These are phyloP conservation scores for Calameuta filiformis DNA, from an alignment of 2,888 invertebrate species.

Conservation along the genomic window DNA sequence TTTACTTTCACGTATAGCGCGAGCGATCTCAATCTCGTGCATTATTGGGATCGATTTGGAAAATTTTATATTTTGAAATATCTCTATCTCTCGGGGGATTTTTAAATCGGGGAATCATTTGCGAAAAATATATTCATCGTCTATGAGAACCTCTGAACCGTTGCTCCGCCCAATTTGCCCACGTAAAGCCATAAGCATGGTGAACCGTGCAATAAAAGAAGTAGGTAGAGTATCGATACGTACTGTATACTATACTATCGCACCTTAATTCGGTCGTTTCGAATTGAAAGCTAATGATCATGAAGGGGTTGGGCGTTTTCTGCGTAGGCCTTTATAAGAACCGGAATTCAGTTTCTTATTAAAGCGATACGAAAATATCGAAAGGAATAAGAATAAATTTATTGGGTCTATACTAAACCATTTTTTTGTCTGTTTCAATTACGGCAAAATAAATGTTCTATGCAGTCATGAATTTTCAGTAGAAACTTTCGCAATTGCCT, in stretches of 20 bases:
- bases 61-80: neutral
- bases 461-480: neutral
- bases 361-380: neutral
- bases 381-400: neutral
- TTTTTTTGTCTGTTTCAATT: neutral
- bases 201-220: constrained; percentile 20
- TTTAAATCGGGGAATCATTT: neutral
- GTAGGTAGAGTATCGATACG: constrained; percentile 13
- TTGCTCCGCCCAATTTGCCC: constrained; percentile 30
- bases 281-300: constrained; percentile 21
- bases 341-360: neutral
- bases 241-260: constrained; percentile 21
- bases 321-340: neutral
- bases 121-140: neutral
- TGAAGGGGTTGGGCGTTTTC: neutral
- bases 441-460: neutral
- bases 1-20: neutral
- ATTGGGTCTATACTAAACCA: neutral
- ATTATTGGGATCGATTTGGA: neutral
- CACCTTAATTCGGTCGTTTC: constrained; percentile 21
- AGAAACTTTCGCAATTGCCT: too few relatives aligned
- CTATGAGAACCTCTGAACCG: constrained; percentile 3
- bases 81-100: too few relatives aligned
- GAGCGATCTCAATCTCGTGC: neutral
- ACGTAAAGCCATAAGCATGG: constrained; percentile 24